Base-by-base conservation (phyloP, 2,888 invertebrate species). In the Parnassius mnemosyne region DNA sequence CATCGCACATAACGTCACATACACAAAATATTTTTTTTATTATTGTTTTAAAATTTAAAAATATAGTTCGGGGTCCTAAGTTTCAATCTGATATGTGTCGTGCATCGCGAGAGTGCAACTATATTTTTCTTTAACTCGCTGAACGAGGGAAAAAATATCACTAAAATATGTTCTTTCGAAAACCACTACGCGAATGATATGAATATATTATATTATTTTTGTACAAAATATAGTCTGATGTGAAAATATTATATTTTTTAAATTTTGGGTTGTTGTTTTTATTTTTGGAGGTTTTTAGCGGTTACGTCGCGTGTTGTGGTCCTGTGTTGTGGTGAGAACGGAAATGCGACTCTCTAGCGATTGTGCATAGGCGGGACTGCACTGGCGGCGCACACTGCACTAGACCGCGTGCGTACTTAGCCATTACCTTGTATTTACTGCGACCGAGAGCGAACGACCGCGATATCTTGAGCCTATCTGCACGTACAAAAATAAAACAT, bases 371-470 rank as follows among this genome's bases (percentile, higher is more conserved):
- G 85, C 89, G 89, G 88, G 84, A 90, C 89, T 90, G 92, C 91
- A 92, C 87, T 83, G 87, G 82, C 88, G 87, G 85, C 86, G 87
- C 92, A 85, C 85, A 81, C 87, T 87, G 87, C 90, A 92, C 91
- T 91, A 89, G 86, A 82, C 85, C 81, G 89, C 90, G 91, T 87
- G 89, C 91, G 90, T 90, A 91, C 91, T 91, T 90, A 89, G 85
- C 90, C 90, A 91, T 91, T 91, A 90, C 91, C 91, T 90, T 89
- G 90, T 90, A 89, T 90, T 90, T 89, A 90, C 91, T 89, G 89
- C 85, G 87, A 84, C 78, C 83, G 80, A 76, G 75, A 72, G 67
- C 74, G 66, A 64, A 57, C 73, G 74, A 73, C 72, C 68, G 64
- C 60, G 61, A 72, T 66, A 43, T 79, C 84, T 89, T 90, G 89